Base-by-base conservation (phyloP, 2,113 vertebrate species). In the Casuarius casuarius region DNA sequence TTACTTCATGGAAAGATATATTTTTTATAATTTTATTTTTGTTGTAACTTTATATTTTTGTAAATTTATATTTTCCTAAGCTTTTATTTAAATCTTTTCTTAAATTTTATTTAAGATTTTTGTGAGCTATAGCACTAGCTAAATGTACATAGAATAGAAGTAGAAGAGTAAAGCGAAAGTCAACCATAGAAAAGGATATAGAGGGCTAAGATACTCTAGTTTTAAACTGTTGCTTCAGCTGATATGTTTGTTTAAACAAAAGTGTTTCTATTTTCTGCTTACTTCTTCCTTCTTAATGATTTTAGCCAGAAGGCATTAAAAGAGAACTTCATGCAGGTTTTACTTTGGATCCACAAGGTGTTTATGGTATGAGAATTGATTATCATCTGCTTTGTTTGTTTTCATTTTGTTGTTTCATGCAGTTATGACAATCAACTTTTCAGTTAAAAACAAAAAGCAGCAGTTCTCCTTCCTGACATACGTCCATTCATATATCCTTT, bases 251-350 rank as follows among this genome's bases (percentile, higher is more conserved):
- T 93, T 87, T 76, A 91, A 87, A 5, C 2, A 84, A 26, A 79
- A n/a, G 10, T 54, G 1, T 48, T 87, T 82, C 52, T 0, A 51
- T 73, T 73, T 82, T 70, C 31, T 92, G 51, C 71, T 42, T 56
- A 0, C 28, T 74, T 86, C 44, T 94, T 85, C 90, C 40, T 84
- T 95, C 46, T 52, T 63, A 15, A 96, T 96, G 74, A 90, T 96
- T 98, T 83, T 98, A 99, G 99, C 99, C 99, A 84, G 99, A 99
- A 98, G 99, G 99, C 2, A 49, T 99, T 78, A 98, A 84, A 93
- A 98, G 52, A 52, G 99, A 99, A 84, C 82, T 72, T 28, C 87
- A 96, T 28, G 74, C 96, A 11, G 99, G 98, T 31, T 96, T 98
- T 48, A 98, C 96, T 15, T 97, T 99, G 85, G 99, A 99, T 95